phyloP scores from a whole-genome alignment of 2,113 vertebrate genomes.

The Genyomyrus donnyi region DNA sequence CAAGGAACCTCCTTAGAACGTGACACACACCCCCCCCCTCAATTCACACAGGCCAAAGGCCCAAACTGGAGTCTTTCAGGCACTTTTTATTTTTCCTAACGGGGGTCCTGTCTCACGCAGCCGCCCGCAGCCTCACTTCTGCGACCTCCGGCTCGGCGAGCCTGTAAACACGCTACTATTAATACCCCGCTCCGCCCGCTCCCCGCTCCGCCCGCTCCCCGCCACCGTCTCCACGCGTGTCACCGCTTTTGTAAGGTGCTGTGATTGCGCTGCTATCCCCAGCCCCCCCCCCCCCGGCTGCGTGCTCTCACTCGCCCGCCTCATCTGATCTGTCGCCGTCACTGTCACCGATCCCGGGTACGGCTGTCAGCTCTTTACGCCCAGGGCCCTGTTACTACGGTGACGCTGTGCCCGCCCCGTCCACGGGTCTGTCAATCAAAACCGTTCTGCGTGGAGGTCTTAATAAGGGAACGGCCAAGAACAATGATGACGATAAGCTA shows the following conservation, averaged over 20 bases:
- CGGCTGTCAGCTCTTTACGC: conserved; percentile 5
- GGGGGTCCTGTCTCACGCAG: conserved; percentile 16
- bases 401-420: neutral
- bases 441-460: neutral
- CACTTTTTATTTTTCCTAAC: neutral
- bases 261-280: conserved; percentile 13
- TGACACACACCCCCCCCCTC: neutral
- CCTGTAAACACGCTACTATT: conserved; percentile 44
- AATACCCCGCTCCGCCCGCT: conserved; percentile 31
- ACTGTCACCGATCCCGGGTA: conserved; percentile 5
- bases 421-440: conserved; percentile 1
- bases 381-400: neutral
- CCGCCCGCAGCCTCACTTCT: conserved; percentile 24
- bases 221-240: conserved; percentile 28
- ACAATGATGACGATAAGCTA: neutral
- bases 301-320: neutral
- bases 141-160: conserved; percentile 32
- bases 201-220: conserved; percentile 28
- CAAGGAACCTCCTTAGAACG: neutral
- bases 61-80: neutral
- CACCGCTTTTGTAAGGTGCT: conserved; percentile 23
- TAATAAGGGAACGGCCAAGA: neutral
- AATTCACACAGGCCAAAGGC: neutral
- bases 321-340: conserved; percentile 6
- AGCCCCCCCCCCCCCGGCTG: conserved; percentile 3